Percentiles rank a stretch among this genome's conserved stretches.
Evolutionary conservation across 2,113 vertebrate genomes (phyloP).

Genomic region (Cyphomyrus plagiostoma): DNA sequence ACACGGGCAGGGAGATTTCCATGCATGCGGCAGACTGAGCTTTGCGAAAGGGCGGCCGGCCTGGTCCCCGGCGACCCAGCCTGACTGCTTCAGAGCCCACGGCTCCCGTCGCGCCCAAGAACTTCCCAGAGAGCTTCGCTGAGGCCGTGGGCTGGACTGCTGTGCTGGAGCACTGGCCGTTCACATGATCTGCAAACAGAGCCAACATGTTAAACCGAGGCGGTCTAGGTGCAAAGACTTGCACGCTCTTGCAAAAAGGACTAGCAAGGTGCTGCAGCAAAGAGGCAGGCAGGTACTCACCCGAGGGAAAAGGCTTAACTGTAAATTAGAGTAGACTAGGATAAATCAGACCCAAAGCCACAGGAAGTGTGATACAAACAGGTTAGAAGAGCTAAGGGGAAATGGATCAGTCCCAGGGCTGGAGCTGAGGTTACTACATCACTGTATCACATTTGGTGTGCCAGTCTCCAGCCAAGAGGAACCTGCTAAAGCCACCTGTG

Average conservation of each 20-base stretch:
- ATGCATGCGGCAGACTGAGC: slow-evolving; percentile 98
- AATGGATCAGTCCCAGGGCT: background rate
- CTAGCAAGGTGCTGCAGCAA: too few relatives aligned
- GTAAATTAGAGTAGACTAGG: background rate
- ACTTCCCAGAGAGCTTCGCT: background rate
- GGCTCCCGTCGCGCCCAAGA: slow-evolving; percentile 77
- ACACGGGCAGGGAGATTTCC: slow-evolving; percentile 95
- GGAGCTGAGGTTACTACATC: background rate
- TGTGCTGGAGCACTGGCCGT: slow-evolving; percentile 95
- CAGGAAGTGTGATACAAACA: background rate
- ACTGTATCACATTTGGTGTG: background rate
- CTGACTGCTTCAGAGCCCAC: slow-evolving; percentile 80
- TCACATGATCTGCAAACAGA: slow-evolving; percentile 86
- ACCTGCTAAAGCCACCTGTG: background rate
- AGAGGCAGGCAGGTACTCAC: background rate
- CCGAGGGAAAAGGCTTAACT: background rate
- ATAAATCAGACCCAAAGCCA: background rate
- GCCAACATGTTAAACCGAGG: slow-evolving; percentile 41
- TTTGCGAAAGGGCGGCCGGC: slow-evolving; percentile 94
- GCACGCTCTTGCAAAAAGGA: background rate
- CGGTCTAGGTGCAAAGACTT: background rate
- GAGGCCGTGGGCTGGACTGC: slow-evolving; percentile 73
- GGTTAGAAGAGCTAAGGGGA: background rate
- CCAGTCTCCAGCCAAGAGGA: background rate
- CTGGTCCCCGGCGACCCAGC: slow-evolving; percentile 82